Conservation (phyloP, 2,113 vertebrate species). For the Rhynchomys soricoides region DNA sequence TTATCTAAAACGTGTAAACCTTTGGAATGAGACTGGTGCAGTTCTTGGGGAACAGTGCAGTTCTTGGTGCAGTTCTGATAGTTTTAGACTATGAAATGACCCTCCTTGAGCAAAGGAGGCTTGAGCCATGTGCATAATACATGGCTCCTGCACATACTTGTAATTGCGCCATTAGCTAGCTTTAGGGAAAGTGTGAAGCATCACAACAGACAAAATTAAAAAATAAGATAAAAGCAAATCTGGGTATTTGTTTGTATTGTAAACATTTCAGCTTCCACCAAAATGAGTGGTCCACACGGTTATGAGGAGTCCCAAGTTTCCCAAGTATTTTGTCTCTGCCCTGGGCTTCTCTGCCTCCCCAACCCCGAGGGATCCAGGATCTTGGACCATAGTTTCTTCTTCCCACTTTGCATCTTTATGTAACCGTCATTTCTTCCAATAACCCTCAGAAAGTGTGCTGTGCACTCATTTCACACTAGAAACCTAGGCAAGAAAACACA, state of each 20-base stretch:
- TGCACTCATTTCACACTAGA: rapidly evolving
- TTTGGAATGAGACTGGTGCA: not conserved
- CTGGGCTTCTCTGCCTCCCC: not conserved
- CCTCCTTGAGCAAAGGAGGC: not conserved
- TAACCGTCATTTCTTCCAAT: not conserved
- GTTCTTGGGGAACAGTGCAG: not conserved
- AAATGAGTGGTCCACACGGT: too few species aligned
- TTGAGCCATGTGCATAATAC: too few species aligned
- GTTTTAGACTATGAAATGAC: too few species aligned
- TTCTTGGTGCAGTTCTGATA: too few species aligned
- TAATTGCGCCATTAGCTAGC: not conserved
- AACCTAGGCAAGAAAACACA: not conserved
- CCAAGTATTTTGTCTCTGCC: rapidly evolving
- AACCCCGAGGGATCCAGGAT: rapidly evolving
- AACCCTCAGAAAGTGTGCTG: not conserved
- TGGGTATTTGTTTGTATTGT: not conserved
- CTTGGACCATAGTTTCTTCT: not conserved
- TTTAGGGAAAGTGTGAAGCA: not conserved
- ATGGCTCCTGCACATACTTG: rapidly evolving
- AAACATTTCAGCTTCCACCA: not conserved
- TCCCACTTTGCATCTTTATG: not conserved
- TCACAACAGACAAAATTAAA: not conserved
- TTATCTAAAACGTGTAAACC: not conserved
- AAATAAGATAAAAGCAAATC: not conserved
- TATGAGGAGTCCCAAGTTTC: rapidly evolving